Percentiles rank a stretch among this genome's conserved stretches.
Conservation (phyloP, 1,140 invertebrate species). For the Lycorma delicatula region DNA sequence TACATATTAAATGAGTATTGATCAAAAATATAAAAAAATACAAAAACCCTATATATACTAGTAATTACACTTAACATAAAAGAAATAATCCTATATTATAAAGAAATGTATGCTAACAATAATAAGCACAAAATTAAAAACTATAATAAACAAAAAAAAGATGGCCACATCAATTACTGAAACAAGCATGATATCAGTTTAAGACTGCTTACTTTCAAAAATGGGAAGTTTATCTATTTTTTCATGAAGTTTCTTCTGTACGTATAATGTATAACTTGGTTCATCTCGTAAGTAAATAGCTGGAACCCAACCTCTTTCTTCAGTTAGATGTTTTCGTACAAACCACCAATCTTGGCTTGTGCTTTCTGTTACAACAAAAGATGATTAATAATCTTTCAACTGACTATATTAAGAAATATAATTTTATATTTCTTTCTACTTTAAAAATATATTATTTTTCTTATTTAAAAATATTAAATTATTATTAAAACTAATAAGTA, state of each 20-base stretch:
- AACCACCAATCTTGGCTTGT: slow-evolving; percentile 85
- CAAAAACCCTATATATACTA: too few relatives aligned
- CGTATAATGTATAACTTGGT: slow-evolving; percentile 66
- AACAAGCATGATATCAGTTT: too few relatives aligned
- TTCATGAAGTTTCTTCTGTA: slow-evolving; percentile 80
- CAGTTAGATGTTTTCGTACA: slow-evolving; percentile 78
- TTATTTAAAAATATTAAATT: slow-evolving; percentile 9
- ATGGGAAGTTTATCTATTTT: slow-evolving; percentile 86
- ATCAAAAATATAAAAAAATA: too few relatives aligned
- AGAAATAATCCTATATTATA: too few relatives aligned
- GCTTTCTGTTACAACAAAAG: slow-evolving; percentile 45
- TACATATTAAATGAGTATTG: too few relatives aligned
- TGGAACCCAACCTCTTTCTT: slow-evolving; percentile 89
- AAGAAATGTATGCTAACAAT: neutral
- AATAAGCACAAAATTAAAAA: slow-evolving; percentile 1
- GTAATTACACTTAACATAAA: too few relatives aligned
- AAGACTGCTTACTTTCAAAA: slow-evolving; percentile 70
- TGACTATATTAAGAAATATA: too few relatives aligned
- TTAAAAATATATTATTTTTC: neutral
- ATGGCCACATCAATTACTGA: too few relatives aligned
- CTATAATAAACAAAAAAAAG: neutral
- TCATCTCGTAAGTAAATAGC: slow-evolving; percentile 78
- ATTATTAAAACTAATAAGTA: too few relatives aligned
- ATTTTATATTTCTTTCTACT: too few relatives aligned
- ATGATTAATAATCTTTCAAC: neutral